A percentile compares a stretch with the other conserved stretches of the same genome.
Conservation (phyloP, 2,888 invertebrate species). For the Adela reaumurella region DNA sequence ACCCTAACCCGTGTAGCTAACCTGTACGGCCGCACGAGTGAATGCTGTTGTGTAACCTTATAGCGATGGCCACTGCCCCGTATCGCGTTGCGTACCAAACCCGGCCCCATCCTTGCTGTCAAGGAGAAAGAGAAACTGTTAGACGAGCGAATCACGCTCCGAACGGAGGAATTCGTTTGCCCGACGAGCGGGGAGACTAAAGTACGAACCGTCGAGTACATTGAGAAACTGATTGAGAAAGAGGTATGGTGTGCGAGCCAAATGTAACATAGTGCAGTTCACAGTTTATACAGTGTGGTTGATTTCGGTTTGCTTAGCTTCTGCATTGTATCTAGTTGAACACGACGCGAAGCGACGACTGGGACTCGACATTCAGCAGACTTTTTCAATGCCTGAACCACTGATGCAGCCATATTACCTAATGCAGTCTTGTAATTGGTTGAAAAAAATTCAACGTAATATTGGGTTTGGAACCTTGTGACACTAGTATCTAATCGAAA, state of each 20-base stretch:
- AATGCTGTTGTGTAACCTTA: conserved; percentile 23
- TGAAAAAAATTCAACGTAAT: too few relatives aligned
- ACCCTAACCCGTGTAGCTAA: too few relatives aligned
- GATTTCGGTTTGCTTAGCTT: background rate
- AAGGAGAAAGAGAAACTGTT: conserved; percentile 88
- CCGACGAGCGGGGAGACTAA: conserved; percentile 81
- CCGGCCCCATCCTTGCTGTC: conserved; percentile 77
- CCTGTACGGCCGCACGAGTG: too few relatives aligned
- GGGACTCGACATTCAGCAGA: too few relatives aligned
- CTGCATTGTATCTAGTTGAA: background rate
- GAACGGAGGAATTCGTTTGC: conserved; percentile 86
- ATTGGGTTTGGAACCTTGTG: too few relatives aligned
- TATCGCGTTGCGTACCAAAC: conserved; percentile 83
- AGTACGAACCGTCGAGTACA: conserved; percentile 89
- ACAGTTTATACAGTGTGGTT: background rate
- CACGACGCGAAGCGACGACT: background rate
- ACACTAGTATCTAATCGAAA: too few relatives aligned
- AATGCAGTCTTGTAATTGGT: too few relatives aligned
- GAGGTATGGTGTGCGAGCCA: conserved; percentile 64
- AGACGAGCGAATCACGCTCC: conserved; percentile 83
- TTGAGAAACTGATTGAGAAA: conserved; percentile 93
- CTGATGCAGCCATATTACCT: too few relatives aligned
- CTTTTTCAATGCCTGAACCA: too few relatives aligned
- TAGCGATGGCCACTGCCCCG: conserved; percentile 70
- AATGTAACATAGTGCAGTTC: background rate